Evolutionary conservation across 2,113 vertebrate genomes (phyloP).

Genomic region (Ciconia stormi): DNA sequence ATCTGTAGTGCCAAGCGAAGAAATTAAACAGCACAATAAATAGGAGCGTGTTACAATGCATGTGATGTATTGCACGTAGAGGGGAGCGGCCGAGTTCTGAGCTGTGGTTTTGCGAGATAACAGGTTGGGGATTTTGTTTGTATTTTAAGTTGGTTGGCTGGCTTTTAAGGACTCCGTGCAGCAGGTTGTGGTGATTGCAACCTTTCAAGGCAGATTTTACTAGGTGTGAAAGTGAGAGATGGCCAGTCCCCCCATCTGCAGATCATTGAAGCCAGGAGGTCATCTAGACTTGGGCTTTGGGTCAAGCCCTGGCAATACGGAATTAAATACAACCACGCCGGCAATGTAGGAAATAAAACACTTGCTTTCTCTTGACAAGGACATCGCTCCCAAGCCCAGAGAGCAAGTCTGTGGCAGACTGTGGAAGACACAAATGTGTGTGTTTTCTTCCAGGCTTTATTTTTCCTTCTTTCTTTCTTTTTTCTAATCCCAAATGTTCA

Average conservation of each 20-base stretch:
- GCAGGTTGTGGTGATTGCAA: not conserved
- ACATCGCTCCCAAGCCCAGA: not conserved
- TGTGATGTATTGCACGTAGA: not conserved
- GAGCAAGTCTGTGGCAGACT: not conserved
- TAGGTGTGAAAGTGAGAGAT: not conserved
- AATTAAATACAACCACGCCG: not conserved
- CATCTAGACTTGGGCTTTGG: not conserved
- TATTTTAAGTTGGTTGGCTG: not conserved
- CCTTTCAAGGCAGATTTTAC: not conserved
- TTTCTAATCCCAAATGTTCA: not conserved
- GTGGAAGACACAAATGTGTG: not conserved
- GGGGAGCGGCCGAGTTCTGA: not conserved
- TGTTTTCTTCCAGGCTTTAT: not conserved
- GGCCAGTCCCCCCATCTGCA: not conserved
- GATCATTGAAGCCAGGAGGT: not conserved
- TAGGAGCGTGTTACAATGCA: fast-evolving
- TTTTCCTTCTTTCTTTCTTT: not conserved
- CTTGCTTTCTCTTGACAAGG: not conserved
- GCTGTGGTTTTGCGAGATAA: not conserved
- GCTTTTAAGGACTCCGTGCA: not conserved
- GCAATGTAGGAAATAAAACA: not conserved
- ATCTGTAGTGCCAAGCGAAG: not conserved
- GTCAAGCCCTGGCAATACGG: not conserved
- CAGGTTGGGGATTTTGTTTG: not conserved
- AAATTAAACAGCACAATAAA: not conserved